Base-by-base conservation (phyloP, 30 jellyfish, hydroid and myxozoan species). In the Euphysa ruthae region DNA sequence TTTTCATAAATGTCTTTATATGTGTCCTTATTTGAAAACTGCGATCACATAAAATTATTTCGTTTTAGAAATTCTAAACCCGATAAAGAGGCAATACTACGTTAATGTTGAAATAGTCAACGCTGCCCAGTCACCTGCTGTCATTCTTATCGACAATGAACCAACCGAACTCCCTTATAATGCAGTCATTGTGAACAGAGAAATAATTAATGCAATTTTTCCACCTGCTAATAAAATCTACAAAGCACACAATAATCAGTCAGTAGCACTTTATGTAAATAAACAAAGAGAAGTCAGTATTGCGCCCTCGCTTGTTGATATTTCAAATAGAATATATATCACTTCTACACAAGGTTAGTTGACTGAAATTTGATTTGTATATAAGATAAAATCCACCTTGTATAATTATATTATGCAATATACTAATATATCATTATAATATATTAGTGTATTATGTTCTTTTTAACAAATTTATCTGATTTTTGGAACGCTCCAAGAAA, bases 41-140 rank as follows among this genome's bases (percentile, higher is more conserved):
- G n/a, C n/a, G n/a, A n/a, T n/a, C n/a, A n/a, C n/a, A n/a, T n/a
- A n/a, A n/a, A n/a, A n/a, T n/a, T n/a, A n/a, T n/a, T n/a, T n/a
- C n/a, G n/a, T 46, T 2, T 46, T 46, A 46, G 60, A 46, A 46
- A 46, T 46, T 46, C 28, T 46, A 5, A 46, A 2, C 23, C 69
- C 69, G 21, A 23, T 16, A 2, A 16, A 4, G 35, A 69, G 71
- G 50, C 35, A 64, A 32, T 87, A 87, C 72, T 74, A 73, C 77
- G 56, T 87, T 69, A 87, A 87, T 51, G 35, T 87, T 23, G 93
- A 87, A 56, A 42, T 87, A 31, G 70, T 87, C 63, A 87, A 87
- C 75, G 23, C 60, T 46, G 60, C 23, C 3, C 83, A 75, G 35
- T 94, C 97, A 19, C 77, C 82, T 35, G 31, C 71, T 4, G 74